Evolutionary conservation across 2,113 vertebrate species (phyloP), one percentile per base, ranked within the genome.

Genomic region (Anser cygnoides): DNA sequence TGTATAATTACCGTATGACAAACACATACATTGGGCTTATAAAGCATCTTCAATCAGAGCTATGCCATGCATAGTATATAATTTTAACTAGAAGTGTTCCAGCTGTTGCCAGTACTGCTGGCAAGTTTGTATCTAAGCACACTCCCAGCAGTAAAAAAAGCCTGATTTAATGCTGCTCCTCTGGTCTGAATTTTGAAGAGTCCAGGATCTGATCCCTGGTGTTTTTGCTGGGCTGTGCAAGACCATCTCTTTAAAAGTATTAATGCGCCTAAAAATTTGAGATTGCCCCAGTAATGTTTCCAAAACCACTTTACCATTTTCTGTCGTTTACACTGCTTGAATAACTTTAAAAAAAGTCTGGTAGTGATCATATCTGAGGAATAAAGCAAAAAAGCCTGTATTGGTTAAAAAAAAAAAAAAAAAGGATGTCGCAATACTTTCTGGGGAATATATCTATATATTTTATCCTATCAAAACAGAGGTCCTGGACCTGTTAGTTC

Each of bases 1-100:
- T 92, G 62, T 94, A 46, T 95, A 94, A 93, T 96, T 96, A 92
- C 89, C 70, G 75, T 62, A 84, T 91, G 95, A 96, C 57, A 96
- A 95, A 84, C 84, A 90, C 70, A 90, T 87, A 91, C 31, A 55
- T 82, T 82, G 39, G 76, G 84, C 79, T 94, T 94, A 82, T 89
- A 95, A 95, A 95, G 89, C 91, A 79, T 91, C 70, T 89, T 94
- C 82, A 89, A 59, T 95, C 81, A 85, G 71, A 89, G 58, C 73
- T 49, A 5, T 20, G 73, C 77, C n/a, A 13, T 93, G 70, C 62
- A 37, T 49, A 85, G 54, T 79, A 73, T 93, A 76, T 95, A 75
- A 95, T 95, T 96, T 96, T 89, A 73, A 93, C 84, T 11, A 92
- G 80, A 81, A 87, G 41, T 49, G 31, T 93, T 96, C 92, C 92